A percentile compares a stretch with the other conserved stretches of the same genome.
Conservation (phyloP, 1,140 invertebrate species). For the Phymorhynchus buccinoides region DNA sequence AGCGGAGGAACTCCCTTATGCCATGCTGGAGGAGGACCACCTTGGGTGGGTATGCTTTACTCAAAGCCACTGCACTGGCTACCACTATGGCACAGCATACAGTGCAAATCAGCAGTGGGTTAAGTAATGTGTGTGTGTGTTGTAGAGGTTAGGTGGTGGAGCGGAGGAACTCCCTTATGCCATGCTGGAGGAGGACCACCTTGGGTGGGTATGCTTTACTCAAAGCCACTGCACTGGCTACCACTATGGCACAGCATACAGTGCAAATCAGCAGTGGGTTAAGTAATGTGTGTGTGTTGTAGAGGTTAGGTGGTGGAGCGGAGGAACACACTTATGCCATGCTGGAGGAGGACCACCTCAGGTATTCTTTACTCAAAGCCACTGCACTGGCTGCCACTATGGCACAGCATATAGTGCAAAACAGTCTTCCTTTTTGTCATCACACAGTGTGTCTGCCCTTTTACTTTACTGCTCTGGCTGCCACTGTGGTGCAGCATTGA, state of each 20-base stretch:
- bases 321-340: slow-evolving; percentile 75
- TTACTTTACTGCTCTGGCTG: no score
- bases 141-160: no score
- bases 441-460: slow-evolving; percentile 68
- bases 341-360: slow-evolving; percentile 83
- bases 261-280: no score
- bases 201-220: slow-evolving; percentile 78
- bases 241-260: no score
- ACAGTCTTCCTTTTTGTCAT: slow-evolving; percentile 79
- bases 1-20: slow-evolving; percentile 82
- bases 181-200: slow-evolving; percentile 82
- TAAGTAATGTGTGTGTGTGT: no score
- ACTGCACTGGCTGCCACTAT: no score
- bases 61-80: no score
- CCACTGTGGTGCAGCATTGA: no score
- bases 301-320: slow-evolving; percentile 88
- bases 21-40: slow-evolving; percentile 82
- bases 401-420: not conserved
- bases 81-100: no score
- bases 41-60: slow-evolving; percentile 78
- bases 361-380: slow-evolving; percentile 72
- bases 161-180: slow-evolving; percentile 77
- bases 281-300: no score
- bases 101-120: no score
- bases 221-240: no score